A percentile compares a stretch with the other conserved stretches of the same genome.
These are phyloP conservation scores for Apistogramma diplotaenia DNA, from an alignment of 2,113 vertebrate species.

Conservation along the genomic window DNA sequence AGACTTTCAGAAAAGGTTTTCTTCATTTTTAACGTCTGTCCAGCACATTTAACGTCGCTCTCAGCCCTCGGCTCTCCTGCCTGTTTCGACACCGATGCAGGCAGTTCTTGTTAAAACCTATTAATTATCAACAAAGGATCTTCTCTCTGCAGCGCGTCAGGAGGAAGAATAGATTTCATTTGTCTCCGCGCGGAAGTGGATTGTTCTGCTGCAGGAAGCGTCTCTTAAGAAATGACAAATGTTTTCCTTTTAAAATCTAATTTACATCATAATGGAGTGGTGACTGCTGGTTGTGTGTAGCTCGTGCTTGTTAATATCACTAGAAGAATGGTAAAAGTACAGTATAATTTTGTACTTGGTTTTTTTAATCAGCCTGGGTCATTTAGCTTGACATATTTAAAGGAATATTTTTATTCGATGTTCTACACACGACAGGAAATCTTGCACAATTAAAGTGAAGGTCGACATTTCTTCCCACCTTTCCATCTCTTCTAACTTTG, in stretches of 20 bases:
- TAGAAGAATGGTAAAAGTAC: not conserved
- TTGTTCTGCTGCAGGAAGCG: not conserved
- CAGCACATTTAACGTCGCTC: not conserved
- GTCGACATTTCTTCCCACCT: slow-evolving; percentile 24
- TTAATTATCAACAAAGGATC: slow-evolving; percentile 17
- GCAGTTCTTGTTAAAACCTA: not conserved
- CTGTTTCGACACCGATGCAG: not conserved
- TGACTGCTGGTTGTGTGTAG: not conserved
- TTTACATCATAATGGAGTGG: not conserved
- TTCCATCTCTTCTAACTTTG: slow-evolving; percentile 48
- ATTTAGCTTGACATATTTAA: not conserved
- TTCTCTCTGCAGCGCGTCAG: slow-evolving; percentile 23
- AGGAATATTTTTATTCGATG: not conserved
- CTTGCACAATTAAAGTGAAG: slow-evolving; percentile 10
- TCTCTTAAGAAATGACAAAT: slow-evolving; percentile 15
- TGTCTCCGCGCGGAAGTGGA: slow-evolving; percentile 8
- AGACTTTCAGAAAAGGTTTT: not conserved
- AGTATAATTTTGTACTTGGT: not conserved
- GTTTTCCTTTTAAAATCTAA: not conserved
- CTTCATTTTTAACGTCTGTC: not conserved
- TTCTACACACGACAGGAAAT: not conserved
- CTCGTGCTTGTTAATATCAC: not conserved
- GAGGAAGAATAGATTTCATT: slow-evolving; percentile 40
- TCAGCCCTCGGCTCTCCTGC: not conserved
- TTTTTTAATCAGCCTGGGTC: not conserved